Conservation (phyloP, 2,888 invertebrate genomes). For the Notocelia uddmanniana region DNA sequence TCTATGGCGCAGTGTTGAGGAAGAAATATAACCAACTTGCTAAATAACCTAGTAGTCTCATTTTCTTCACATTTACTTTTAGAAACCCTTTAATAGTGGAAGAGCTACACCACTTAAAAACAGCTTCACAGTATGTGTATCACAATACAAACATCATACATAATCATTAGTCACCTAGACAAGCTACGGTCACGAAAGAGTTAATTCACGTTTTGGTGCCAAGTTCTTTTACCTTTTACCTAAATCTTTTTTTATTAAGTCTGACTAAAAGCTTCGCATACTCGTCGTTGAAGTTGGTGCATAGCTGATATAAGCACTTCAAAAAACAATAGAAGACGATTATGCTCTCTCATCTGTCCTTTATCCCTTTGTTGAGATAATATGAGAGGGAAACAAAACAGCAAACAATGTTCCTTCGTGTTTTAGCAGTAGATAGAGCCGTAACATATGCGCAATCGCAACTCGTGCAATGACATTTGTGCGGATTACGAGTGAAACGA, state of each 20-base stretch:
- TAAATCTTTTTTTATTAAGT: not conserved
- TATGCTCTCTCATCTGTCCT: not conserved
- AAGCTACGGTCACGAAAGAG: not conserved
- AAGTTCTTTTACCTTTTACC: not conserved
- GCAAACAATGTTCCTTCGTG: not conserved
- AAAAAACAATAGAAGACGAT: not conserved
- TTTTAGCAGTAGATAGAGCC: slow-evolving; percentile 6
- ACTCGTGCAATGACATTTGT: slow-evolving; percentile 57
- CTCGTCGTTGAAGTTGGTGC: not conserved
- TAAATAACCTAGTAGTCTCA: no score
- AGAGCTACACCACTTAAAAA: no score
- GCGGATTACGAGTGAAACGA: slow-evolving; percentile 52
- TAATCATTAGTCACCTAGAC: not conserved
- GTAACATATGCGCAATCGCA: slow-evolving; percentile 48
- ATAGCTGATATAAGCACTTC: not conserved
- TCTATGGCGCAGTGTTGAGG: no score
- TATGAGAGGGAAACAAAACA: not conserved
- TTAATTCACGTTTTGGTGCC: not conserved
- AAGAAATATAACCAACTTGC: no score
- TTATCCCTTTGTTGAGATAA: not conserved
- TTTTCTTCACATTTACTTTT: no score
- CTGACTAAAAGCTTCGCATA: slow-evolving; percentile 4
- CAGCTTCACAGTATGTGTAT: no score
- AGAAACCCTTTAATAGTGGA: no score
- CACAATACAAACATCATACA: no score